Evolutionary conservation across 2,113 vertebrate species (phyloP).

Genomic region (Heterotis niloticus): DNA sequence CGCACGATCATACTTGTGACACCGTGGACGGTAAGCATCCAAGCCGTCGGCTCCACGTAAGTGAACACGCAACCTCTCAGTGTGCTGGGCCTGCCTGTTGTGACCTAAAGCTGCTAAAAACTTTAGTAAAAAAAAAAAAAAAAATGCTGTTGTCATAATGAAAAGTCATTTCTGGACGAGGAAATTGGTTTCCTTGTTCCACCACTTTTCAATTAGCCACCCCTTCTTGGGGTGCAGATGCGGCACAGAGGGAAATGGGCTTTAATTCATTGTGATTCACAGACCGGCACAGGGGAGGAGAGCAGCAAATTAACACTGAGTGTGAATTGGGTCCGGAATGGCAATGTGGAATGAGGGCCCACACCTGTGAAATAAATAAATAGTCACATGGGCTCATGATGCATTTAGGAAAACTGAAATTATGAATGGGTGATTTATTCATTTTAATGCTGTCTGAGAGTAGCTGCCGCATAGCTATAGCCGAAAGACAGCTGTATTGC

Average conservation of each 20-base stretch:
- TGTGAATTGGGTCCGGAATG: constrained; percentile 12
- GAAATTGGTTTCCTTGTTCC: constrained; percentile 47
- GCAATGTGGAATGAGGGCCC: constrained; percentile 28
- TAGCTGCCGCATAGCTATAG: too few species aligned
- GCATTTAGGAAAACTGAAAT: too few species aligned
- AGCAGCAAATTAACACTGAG: constrained; percentile 36
- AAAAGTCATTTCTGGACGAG: constrained; percentile 44
- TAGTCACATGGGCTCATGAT: too few species aligned
- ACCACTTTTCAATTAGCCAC: constrained; percentile 45
- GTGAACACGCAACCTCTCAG: too few species aligned
- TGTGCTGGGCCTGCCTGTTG: too few species aligned
- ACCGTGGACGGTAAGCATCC: too few species aligned
- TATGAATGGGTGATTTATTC: too few species aligned
- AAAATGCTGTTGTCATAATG: constrained; percentile 41
- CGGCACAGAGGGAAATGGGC: constrained; percentile 28
- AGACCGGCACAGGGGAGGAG: constrained; percentile 43
- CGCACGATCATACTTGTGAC: too few species aligned
- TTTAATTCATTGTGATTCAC: constrained; percentile 35
- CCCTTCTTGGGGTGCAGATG: constrained; percentile 15
- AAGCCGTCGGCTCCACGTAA: too few species aligned
- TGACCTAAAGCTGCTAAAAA: too few species aligned
- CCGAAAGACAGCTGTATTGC: too few species aligned
- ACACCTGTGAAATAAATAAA: constrained; percentile 5
- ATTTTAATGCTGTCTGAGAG: too few species aligned
- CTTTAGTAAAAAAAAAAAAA: neutral